Evolutionary conservation across 1,140 invertebrate genomes (phyloP), one percentile per base, ranked within the genome.

Genomic region (Temnothorax longispinosus): DNA sequence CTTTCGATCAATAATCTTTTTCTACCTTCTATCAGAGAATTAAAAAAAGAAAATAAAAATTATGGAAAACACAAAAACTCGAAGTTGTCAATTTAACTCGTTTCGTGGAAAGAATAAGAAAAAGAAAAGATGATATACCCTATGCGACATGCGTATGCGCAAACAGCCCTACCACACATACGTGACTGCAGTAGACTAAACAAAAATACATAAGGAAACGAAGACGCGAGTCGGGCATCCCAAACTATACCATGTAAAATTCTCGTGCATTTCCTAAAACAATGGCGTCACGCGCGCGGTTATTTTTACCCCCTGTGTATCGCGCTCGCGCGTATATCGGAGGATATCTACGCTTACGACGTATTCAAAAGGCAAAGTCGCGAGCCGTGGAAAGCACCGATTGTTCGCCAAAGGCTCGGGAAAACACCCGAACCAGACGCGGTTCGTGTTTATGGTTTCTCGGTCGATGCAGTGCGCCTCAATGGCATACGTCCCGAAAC

Each of bases 131-230:
- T 72, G 78, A 78, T 21, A 50, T 54, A 18, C 32, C 74, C 6
- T 4, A 15, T n/a, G 44, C 72, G 77, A 72, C 50, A 50, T 47
- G 47, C 50, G 18, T 76, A 50, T 35, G 72, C 82, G 44, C 64
- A 52, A 52, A 80, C 64, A 78, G 67, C 44, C 64, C 62, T 76
- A 54, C 44, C 41, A 62, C 81, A 86, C 85, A 62, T 86, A 86
- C 85, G 85, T 86, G 85, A 86, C 75, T 81, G 64, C 44, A 7
- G 58, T 56, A 87, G 82, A 91, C 90, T 88, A 86, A 89, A 91
- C 89, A 89, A 88, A 91, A 91, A 91, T 86, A 86, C 38, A n/a
- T 52, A 71, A 41, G 52, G 27, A 50, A 80, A 47, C 62, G 75
- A 86, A 76, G 52, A 71, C 7, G 41, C 75, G 52, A 44, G 74